Conservation (phyloP, 2,797 vertebrate genomes). For the Dendrocincla fuliginosa region DNA sequence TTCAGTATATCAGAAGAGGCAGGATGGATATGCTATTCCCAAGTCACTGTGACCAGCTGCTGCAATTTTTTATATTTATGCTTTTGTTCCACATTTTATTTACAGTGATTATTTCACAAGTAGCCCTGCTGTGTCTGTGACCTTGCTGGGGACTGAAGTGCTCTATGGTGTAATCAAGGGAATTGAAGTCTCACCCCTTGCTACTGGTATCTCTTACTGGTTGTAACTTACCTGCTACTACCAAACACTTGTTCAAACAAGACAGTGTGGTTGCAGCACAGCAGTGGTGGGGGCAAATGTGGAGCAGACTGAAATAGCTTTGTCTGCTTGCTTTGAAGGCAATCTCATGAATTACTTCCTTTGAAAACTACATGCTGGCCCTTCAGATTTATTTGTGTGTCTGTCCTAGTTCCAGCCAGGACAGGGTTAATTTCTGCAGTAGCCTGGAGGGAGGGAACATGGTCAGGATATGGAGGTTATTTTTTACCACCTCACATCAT, state of each 20-base stretch:
- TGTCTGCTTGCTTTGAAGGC: not conserved
- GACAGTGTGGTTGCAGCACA: not conserved
- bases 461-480: not conserved
- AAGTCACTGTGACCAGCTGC: not conserved
- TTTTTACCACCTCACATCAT: not conserved
- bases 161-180: not conserved
- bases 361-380: not conserved
- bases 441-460: not conserved
- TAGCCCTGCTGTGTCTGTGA: not conserved
- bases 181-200: not conserved
- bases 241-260: not conserved
- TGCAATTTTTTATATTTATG: not conserved
- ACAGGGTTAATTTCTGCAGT: not conserved
- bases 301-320: not conserved
- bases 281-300: not conserved
- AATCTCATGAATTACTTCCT: not conserved
- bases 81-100: not conserved
- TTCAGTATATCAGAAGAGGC: not conserved
- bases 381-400: not conserved
- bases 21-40: not conserved
- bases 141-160: not conserved
- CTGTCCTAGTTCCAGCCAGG: not conserved
- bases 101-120: not conserved
- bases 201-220: not conserved
- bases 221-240: not conserved